Evolutionary conservation across 2,797 vertebrate genomes (phyloP), one percentile per base, ranked within the genome.

Genomic region (Fratercula arctica): DNA sequence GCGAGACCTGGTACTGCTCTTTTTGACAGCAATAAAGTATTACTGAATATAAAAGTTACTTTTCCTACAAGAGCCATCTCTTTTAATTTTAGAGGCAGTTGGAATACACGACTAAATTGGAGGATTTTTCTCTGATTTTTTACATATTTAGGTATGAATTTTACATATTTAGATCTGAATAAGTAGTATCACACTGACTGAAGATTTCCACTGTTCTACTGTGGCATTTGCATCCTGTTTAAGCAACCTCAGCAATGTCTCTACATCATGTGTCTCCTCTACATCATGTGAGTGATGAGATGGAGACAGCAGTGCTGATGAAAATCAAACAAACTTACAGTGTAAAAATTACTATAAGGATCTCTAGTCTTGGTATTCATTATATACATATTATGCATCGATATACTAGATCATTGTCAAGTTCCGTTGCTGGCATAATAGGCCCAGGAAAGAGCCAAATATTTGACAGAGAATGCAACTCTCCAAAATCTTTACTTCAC

Each of bases 261-360:
- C 46, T 77, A 74, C 74, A 64, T 86, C 51, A 51, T 17, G 35
- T 50, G 45, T 93, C 29, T 53, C 48, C 61, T 83, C 35, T 35
- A 35, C 35, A 35, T 35, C 35, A 4, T 64, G 66, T 72, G 72
- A 95, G 73, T 90, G 90, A 93, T 73, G 33, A 93, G 56, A 53
- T 81, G 35, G 70, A 94, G 41, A 75, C 26, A 90, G 57, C 45
- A 66, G 19, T 28, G 25, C 54, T 54, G 39, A 37, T 77, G 53
- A 92, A 87, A 83, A 96, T 85, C 74, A 95, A 93, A 90, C 68
- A 89, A 89, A 80, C 39, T 35, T 82, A 67, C 57, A 35, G 17
- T 41, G 45, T 57, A 70, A 77, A 91, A 57, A 10, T 82, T 75
- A 91, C 79, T 80, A 29, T 78, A 80, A 54, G 75, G 33, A 56